Conservation (phyloP, 2,888 invertebrate species). For the Melinaea marsaeus region DNA sequence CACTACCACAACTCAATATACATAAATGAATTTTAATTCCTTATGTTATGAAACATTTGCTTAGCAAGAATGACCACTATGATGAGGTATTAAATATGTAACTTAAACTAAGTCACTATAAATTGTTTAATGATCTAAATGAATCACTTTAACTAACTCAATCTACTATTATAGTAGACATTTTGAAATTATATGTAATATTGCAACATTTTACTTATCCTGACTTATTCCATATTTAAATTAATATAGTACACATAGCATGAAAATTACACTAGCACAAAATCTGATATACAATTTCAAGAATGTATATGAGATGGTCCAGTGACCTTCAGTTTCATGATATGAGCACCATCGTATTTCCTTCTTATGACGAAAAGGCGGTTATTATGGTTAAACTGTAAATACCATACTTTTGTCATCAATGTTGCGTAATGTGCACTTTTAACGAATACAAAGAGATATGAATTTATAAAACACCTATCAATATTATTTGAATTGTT, state of each 20-base stretch:
- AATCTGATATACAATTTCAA: conserved; percentile 4
- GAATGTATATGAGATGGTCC: conserved; percentile 6
- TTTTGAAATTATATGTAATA: background rate
- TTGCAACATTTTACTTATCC: conserved; percentile 8
- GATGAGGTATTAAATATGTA: conserved; percentile 14
- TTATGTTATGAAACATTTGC: background rate
- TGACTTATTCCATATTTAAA: conserved; percentile 17
- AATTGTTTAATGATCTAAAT: too few species aligned
- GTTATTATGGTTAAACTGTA: too few species aligned
- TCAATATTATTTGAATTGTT: background rate
- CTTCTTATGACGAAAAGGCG: too few species aligned
- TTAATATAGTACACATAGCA: conserved; percentile 47
- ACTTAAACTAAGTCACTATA: too few species aligned
- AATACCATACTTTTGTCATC: too few species aligned
- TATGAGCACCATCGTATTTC: conserved; percentile 40
- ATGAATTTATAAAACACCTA: too few species aligned
- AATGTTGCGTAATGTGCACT: too few species aligned
- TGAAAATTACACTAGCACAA: conserved; percentile 32
- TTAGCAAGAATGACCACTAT: background rate
- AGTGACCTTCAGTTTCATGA: conserved; percentile 38
- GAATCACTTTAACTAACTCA: background rate
- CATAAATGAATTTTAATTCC: conserved; percentile 6
- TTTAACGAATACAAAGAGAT: too few species aligned
- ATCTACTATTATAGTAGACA: background rate
- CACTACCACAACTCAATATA: conserved; percentile 15